Percentiles rank a stretch among this genome's conserved stretches.
phyloP scores from a whole-genome alignment of 2,113 vertebrate species.

The Mystacornis crossleyi region DNA sequence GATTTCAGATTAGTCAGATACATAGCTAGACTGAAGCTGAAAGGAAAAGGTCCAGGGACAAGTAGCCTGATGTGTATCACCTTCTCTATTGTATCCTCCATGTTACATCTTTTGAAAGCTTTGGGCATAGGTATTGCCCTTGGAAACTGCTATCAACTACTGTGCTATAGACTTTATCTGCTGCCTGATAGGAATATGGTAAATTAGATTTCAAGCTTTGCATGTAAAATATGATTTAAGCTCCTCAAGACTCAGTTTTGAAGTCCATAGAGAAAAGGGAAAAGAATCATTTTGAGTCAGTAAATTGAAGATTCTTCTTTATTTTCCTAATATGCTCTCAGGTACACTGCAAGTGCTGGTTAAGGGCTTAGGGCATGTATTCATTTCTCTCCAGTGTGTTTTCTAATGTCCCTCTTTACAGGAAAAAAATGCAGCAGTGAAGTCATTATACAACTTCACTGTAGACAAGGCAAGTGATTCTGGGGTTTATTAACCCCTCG shows the following conservation, averaged over 20 bases:
- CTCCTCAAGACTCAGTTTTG: background rate
- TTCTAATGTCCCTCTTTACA: slow-evolving; percentile 15
- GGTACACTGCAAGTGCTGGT: background rate
- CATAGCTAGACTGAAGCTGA: background rate
- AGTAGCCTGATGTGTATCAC: slow-evolving; percentile 29
- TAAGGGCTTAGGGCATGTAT: background rate
- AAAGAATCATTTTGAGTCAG: background rate
- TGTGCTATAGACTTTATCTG: background rate
- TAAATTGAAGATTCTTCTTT: slow-evolving; percentile 41
- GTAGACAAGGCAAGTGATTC: slow-evolving; percentile 20
- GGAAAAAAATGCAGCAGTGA: background rate
- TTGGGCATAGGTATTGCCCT: background rate
- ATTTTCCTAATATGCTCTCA: slow-evolving; percentile 32
- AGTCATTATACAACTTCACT: slow-evolving; percentile 12
- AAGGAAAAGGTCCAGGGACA: background rate
- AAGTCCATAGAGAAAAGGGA: background rate
- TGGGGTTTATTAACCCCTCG: slow-evolving; percentile 35
- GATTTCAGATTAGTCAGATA: slow-evolving; percentile 33
- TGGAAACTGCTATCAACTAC: background rate
- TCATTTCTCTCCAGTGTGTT: slow-evolving; percentile 31
- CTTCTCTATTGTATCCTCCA: background rate
- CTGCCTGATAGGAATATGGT: background rate
- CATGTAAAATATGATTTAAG: slow-evolving; percentile 11
- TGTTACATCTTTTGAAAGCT: slow-evolving; percentile 10
- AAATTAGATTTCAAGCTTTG: slow-evolving; percentile 18